Conservation (phyloP, 2,113 vertebrate genomes). For the Sardina pilchardus region DNA sequence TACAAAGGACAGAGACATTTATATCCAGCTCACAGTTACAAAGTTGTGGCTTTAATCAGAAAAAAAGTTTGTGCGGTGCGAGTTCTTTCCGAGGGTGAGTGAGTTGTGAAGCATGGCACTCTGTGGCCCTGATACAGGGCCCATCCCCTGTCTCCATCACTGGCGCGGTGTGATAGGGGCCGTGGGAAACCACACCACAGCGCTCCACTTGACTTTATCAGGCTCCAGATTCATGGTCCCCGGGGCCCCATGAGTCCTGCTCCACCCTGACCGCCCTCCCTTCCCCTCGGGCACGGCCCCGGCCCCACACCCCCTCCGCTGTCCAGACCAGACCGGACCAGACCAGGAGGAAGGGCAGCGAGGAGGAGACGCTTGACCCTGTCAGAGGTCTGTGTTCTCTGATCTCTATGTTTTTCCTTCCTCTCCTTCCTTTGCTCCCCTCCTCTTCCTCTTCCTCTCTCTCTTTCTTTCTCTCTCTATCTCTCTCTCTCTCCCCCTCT, state of each 20-base stretch:
- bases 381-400: constrained; percentile 5
- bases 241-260: constrained; percentile 27
- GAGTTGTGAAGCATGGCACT: background rate
- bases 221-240: constrained; percentile 28
- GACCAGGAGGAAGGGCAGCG: background rate
- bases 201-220: constrained; percentile 34
- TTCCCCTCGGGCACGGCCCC: background rate
- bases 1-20: background rate
- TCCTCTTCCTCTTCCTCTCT: constrained; percentile 33
- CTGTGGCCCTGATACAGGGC: background rate
- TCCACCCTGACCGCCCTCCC: background rate
- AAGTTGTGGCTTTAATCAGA: background rate
- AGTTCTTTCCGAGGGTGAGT: background rate
- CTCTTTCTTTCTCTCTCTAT: constrained; percentile 34
- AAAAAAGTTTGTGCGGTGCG: background rate
- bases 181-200: constrained; percentile 26
- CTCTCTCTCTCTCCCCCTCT: constrained; percentile 18
- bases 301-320: background rate
- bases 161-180: constrained; percentile 11
- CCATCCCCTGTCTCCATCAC: constrained; percentile 3
- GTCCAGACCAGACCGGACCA: background rate
- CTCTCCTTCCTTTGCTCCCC: background rate
- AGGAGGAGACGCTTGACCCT: background rate
- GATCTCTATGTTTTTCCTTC: background rate
- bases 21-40: background rate